A percentile compares a stretch with the other conserved stretches of the same genome.
Conservation (phyloP, 2,113 vertebrate species). For the Terrapene triunguis region DNA sequence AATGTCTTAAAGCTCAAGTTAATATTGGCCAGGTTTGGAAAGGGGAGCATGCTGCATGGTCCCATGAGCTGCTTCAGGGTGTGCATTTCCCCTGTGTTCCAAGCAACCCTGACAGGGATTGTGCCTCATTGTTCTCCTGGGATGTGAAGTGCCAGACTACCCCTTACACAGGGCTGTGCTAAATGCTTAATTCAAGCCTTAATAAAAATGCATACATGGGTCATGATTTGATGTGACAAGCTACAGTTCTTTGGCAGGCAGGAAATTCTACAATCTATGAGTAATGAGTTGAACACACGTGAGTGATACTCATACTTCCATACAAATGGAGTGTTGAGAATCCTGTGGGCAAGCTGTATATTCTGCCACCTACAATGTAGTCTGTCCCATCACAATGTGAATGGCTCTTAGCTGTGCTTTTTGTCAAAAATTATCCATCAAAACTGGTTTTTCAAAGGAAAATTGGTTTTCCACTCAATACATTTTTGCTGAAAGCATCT, state of each 20-base stretch:
- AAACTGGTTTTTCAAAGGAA: not conserved
- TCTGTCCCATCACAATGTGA: too few species aligned
- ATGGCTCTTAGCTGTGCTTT: too few species aligned
- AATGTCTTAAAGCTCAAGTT: not conserved
- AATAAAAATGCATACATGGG: not conserved
- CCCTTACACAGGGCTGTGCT: accelerated
- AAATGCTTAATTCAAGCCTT: not conserved
- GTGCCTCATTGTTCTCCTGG: not conserved
- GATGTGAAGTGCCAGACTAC: not conserved
- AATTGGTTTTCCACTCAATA: not conserved
- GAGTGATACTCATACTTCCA: not conserved
- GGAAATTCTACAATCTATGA: not conserved
- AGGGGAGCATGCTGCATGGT: not conserved
- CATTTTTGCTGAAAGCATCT: not conserved
- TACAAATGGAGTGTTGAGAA: not conserved
- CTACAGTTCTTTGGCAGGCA: not conserved
- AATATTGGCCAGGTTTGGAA: not conserved
- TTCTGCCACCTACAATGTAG: too few species aligned
- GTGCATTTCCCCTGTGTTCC: not conserved
- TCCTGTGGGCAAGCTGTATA: not conserved
- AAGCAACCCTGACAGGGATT: not conserved
- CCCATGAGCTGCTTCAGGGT: not conserved
- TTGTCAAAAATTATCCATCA: not conserved
- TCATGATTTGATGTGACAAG: not conserved
- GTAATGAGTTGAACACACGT: not conserved